Base-by-base conservation (phyloP, 2,888 invertebrate species). In the Callyntrura guangdongensis region DNA sequence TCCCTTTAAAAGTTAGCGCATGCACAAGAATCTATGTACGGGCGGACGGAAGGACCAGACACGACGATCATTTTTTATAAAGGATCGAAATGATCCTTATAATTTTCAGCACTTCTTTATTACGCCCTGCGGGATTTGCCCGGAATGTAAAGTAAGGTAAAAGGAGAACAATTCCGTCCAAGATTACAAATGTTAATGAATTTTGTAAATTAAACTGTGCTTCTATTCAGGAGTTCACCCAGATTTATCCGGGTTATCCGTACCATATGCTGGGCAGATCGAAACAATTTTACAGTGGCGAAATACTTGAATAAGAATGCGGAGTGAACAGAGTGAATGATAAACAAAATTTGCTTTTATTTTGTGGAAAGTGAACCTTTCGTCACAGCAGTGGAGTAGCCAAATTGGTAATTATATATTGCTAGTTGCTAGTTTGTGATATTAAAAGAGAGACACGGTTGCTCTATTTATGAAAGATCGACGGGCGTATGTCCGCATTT, bases 391-490 rank as follows among this genome's bases (percentile, higher is more conserved):
- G 93, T 97, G 97, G 95, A 97, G 98, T 94, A 97, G 98, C 94
- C 97, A 97, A 93, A 96, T 98, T 22, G 97, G 98, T 6, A 97
- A 97, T 81, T 96, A 97, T 12, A 97, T n/a, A n/a, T n/a, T n/a
- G n/a, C n/a, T n/a, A n/a, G n/a, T 98, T 94, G 96, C 96, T 94
- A 96, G 96, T 0, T 96, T 97, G 92, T 98, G 98, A 12, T 97
- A 97, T 93, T 97, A 97, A 94, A 97, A 97, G 92, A 99, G 98
- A 0, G 98, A 99, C 95, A 96, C 97, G 0, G 97, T 99, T 0
- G 99, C 97, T 0, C 95, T 99, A 17, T 96, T 98, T 95, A 96
- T 99, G 96, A 98, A 98, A 95, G 99, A 99, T 95, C 96, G 98
- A 56, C 98, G 98, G 0, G 98, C 99, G 95, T 98, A 97, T 95